phyloP scores from a whole-genome alignment of 2,113 vertebrate genomes.

The Rattus rattus region DNA sequence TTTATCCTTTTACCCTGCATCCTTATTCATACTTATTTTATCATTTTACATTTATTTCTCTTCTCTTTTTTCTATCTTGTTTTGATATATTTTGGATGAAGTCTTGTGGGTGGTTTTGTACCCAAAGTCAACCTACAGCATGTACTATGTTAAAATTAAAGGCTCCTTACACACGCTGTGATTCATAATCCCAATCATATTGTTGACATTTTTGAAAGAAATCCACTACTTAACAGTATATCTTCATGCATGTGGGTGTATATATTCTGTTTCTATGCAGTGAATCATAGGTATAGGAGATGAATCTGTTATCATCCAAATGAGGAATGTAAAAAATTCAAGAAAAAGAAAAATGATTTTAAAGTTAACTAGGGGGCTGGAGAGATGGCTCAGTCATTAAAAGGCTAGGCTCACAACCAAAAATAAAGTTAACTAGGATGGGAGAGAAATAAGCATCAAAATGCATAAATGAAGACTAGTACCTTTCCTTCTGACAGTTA shows the following conservation, averaged over 20 bases:
- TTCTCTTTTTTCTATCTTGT: neutral
- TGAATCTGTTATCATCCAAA: conserved; percentile 26
- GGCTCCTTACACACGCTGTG: neutral
- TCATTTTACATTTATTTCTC: neutral
- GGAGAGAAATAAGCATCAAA: neutral
- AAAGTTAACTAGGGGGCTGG: neutral
- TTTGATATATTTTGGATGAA: conserved; percentile 51
- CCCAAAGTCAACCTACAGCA: conserved; percentile 3
- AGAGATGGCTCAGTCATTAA: too few species aligned
- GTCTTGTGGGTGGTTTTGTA: neutral
- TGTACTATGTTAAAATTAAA: conserved; percentile 62
- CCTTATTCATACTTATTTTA: neutral
- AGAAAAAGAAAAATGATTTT: conserved; percentile 14
- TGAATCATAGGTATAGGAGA: conserved; percentile 53
- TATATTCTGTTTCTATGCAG: conserved; percentile 37
- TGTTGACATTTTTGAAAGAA: conserved; percentile 53
- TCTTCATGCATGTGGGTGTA: conserved; percentile 52
- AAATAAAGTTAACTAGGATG: neutral
- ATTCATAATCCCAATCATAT: conserved; percentile 54
- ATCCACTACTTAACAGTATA: neutral
- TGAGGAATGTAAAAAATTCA: conserved; percentile 22
- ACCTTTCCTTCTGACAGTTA: neutral
- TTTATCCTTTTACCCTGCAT: neutral
- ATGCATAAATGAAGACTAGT: neutral
- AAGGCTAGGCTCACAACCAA: too few species aligned